Percentiles rank a stretch among this genome's conserved stretches.
Conservation (phyloP, 2,888 invertebrate genomes). For the Callimorpha dominula region DNA sequence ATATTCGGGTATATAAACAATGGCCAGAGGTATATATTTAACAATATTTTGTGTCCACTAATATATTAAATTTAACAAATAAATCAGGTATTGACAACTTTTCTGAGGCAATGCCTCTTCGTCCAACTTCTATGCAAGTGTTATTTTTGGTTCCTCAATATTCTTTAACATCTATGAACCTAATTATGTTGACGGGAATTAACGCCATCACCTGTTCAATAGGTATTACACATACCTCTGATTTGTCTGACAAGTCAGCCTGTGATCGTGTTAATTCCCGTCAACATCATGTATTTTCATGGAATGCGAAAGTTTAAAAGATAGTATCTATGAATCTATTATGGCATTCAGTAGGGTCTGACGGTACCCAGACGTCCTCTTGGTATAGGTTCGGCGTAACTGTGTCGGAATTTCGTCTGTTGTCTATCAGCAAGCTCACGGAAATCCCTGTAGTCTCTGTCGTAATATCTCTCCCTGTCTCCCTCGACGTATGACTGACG, state of each 20-base stretch:
- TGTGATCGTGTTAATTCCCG: too few relatives aligned
- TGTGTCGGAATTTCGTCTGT: constrained; percentile 87
- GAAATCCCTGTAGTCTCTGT: constrained; percentile 80
- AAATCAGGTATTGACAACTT: constrained; percentile 52
- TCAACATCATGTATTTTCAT: too few relatives aligned
- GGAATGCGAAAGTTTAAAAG: too few relatives aligned
- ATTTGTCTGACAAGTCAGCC: too few relatives aligned
- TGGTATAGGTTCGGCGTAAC: constrained; percentile 89
- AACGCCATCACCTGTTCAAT: too few relatives aligned
- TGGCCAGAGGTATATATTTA: constrained; percentile 19
- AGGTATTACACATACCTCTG: too few relatives aligned
- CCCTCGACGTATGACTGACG: constrained; percentile 79
- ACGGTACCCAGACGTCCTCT: constrained; percentile 83
- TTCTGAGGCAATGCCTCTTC: constrained; percentile 29
- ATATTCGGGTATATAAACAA: constrained; percentile 8
- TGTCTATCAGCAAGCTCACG: constrained; percentile 78
- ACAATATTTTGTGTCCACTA: constrained; percentile 36
- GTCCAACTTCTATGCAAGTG: constrained; percentile 26
- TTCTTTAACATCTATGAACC: constrained; percentile 62
- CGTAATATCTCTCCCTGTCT: constrained; percentile 77
- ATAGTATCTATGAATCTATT: constrained; percentile 68
- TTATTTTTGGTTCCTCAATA: constrained; percentile 49
- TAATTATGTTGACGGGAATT: constrained; percentile 65
- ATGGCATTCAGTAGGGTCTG: constrained; percentile 85
- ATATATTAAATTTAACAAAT: constrained; percentile 43